Conservation (phyloP, 53 echinoderm and acorn worm species). For the Luidia sarsii region DNA sequence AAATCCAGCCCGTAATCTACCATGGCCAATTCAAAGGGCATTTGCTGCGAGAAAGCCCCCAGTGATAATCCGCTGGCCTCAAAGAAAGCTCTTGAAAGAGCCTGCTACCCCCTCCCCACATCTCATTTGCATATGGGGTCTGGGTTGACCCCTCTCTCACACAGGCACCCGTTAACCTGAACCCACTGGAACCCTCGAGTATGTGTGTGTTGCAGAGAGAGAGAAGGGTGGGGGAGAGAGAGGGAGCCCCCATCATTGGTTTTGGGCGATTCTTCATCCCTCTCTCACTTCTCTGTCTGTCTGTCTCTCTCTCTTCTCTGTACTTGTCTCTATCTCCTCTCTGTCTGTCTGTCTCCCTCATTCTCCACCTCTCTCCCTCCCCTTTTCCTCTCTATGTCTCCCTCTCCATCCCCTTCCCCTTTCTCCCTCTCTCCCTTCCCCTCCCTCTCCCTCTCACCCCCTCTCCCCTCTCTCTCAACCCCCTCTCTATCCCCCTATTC, state of each 20-base stretch:
- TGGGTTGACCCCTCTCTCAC: too few species aligned
- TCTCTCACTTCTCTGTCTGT: slow-evolving; percentile 7
- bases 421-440: not conserved
- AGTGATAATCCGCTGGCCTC: slow-evolving; percentile 40
- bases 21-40: slow-evolving; percentile 52
- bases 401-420: too few species aligned
- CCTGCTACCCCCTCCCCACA: slow-evolving; percentile 34
- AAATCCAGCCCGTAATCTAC: slow-evolving; percentile 11
- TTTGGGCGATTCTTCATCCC: too few species aligned
- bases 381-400: not conserved
- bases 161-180: too few species aligned
- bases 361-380: not conserved
- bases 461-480: not conserved
- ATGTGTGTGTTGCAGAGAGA: slow-evolving; percentile 1
- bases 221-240: too few species aligned
- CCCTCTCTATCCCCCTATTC: not conserved
- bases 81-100: slow-evolving; percentile 42
- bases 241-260: too few species aligned
- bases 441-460: not conserved
- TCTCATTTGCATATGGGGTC: slow-evolving; percentile 55
- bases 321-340: slow-evolving; percentile 1
- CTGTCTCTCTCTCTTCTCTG: slow-evolving; percentile 2
- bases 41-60: slow-evolving; percentile 43
- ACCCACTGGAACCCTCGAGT: too few species aligned
- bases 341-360: not conserved